Base-by-base conservation (phyloP, 1,140 invertebrate genomes). In the Drosophila lini region DNA sequence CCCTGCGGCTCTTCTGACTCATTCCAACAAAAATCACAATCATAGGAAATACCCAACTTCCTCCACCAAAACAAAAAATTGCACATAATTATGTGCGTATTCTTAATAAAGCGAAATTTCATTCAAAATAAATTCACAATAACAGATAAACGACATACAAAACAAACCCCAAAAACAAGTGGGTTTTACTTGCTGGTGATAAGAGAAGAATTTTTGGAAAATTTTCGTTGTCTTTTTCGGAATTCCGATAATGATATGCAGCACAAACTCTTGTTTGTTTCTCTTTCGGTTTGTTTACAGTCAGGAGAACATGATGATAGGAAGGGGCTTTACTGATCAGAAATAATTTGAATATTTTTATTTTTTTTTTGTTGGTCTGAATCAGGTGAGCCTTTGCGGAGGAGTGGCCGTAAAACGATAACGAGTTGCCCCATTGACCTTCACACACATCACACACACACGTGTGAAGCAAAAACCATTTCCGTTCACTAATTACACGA, bases 401-500 rank as follows among this genome's bases (percentile, higher is more conserved):
- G 67, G 65, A 53, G 68, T 71, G 65, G 67, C 31, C 19, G 9
- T 36, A 41, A 41, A 52, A 65, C 36, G 65, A 69, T 65, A 69
- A 53, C 47, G 16, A 71, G 44, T 62, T 53, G 41, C 34, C 57
- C 71, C 55, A 59, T 71, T 81, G 79, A 81, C 79, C 78, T 81
- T 81, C 60, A 48, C 45, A 42, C 53, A 75, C 60, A 59, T 58
- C 52, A 70, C 28, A 44, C 47, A 63, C n/a, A 53, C 59, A 78
- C 9, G 34, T 57, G 31, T 47, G 74, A 70, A 55, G 76, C 73
- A 62, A 36, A 77, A 71, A 71, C 59, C 57, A 74, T 81, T 77
- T 81, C 78, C 73, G 78, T 57, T 81, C 74, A 81, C 79, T 81
- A 81, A 81, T 81, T 81, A 81, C 79, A 81, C 58, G 70, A 76